Base-by-base conservation (phyloP, 2,113 vertebrate species). In the Spea multiplicata region DNA sequence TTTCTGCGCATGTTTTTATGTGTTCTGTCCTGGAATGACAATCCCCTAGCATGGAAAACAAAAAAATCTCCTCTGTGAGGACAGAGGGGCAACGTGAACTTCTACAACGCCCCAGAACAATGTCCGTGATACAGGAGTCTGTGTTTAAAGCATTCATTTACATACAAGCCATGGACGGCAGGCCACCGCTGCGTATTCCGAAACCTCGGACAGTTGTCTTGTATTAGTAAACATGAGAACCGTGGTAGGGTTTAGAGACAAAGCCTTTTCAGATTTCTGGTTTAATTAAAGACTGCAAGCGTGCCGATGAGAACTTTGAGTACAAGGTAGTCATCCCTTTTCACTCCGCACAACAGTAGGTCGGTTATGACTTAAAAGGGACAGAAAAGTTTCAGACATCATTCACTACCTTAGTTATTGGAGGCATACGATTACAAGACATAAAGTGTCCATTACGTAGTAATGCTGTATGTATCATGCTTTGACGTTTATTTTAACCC, bases 1-100 rank as follows among this genome's bases (percentile, higher is more conserved):
- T 67, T 66, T 44, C 49, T 80, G 70, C 52, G 77, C 71, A 80
- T 80, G 77, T 45, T 78, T 46, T 80, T 80, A 57, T 62, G 64
- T 80, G 71, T 80, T 59, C 64, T 73, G 16, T 62, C 50, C 77
- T 49, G 50, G 62, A 67, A 73, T 73, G 64, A 67, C 16, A 44
- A 72, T 44, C 48, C 64, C 62, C 16, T 61, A 80, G 77, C 77
- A 80, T 80, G 70, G 64, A 80, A 71, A 71, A 30, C 30, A 30
- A 30, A 53, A 53, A 59, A 59, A 44, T 73, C 61, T 50, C 62
- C 14, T 66, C 45, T 66, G 17, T 73, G 64, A 55, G 17, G 7
- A 49, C 44, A 59, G 16, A 5, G 50, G 76, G 55, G 50, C 17
- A 47, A 30, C 66, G 64, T 46, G 62, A 73, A 53, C 12, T 52